Evolutionary conservation across 1,140 invertebrate species (phyloP), one percentile per base, ranked within the genome.

Genomic region (Heliconius hewitsoni): DNA sequence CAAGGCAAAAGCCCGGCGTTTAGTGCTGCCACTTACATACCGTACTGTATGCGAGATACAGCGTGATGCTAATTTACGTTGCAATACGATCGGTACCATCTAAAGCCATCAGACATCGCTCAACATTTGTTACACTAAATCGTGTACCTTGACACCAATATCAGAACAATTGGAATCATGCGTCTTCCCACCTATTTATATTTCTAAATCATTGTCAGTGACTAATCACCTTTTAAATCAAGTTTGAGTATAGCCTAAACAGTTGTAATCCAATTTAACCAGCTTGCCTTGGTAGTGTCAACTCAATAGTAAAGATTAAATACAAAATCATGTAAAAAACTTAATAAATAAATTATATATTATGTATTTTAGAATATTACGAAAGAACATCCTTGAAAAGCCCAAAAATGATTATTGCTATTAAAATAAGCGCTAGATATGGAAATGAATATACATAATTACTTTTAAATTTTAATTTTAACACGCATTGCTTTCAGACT

Each of bases 91-190:
- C 2, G 55, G 19, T 60, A 23, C n/a, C 55, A n/a, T 60, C n/a
- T 3, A 60, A 23, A 60, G 55, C 55, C n/a, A n/a, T 60, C 55
- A 60, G n/a, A 23, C 8, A 27, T 60, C 2, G 6, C n/a, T 60
- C n/a, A 66, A 66, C 23, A 66, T 13, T 30, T 30, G 13, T 5
- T 30, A 30, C 23, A 30, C 71, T 8, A 42, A 73, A 73, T 60
- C 27, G 50, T 76, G 13, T 46, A 34, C 74, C 74, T 76, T 76
- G 74, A 76, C 74, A 76, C 52, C 52, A 55, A 74, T 55, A 73
- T n/a, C 55, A 55, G 37, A 55, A 77, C 71, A 73, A 55, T 73
- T 66, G 37, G 60, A 66, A 30, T 57, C 13, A 66, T 66, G 8
- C 27, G 3, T 66, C 23, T 60, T 60, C 57, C 57, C 57, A 60